Conservation (phyloP, 2,888 invertebrate genomes). For the Ochlodes sylvanus region DNA sequence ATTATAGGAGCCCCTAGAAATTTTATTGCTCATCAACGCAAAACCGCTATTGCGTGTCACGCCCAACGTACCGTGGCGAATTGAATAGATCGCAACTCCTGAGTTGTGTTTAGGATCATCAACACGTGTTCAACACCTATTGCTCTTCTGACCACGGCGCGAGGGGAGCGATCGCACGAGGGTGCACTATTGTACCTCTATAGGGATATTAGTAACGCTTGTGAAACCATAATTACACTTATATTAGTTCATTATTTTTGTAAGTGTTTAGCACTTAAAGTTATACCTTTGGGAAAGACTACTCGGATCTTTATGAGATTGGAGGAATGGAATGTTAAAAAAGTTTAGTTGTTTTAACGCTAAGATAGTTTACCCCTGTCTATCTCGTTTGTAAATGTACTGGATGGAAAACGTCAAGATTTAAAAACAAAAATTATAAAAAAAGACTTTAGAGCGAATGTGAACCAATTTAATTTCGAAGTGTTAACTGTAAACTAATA, state of each 20-base stretch:
- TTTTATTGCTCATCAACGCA: constrained; percentile 57
- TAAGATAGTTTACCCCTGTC: too few relatives aligned
- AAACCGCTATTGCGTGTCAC: constrained; percentile 66
- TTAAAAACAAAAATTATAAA: too few relatives aligned
- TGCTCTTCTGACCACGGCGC: constrained; percentile 60
- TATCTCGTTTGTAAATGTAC: too few relatives aligned
- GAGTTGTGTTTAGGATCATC: constrained; percentile 62
- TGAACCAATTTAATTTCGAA: too few relatives aligned
- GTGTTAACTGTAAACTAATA: too few relatives aligned
- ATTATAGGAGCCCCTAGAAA: constrained; percentile 36
- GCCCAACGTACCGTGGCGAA: constrained; percentile 68
- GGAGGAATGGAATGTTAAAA: too few relatives aligned
- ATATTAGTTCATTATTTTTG: constrained; percentile 34
- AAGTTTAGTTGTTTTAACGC: too few relatives aligned
- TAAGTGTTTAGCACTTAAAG: constrained; percentile 10
- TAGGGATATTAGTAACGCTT: constrained; percentile 71
- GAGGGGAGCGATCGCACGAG: constrained; percentile 59
- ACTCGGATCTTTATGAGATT: background rate
- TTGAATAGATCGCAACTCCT: constrained; percentile 66
- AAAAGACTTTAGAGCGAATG: too few relatives aligned
- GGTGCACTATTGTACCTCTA: constrained; percentile 69
- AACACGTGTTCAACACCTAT: constrained; percentile 80
- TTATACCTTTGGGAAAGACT: background rate
- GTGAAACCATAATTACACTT: constrained; percentile 58
- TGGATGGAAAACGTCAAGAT: too few relatives aligned